phyloP scores from a whole-genome alignment of 2,888 invertebrate species.

The Aspidapion aeneum region DNA sequence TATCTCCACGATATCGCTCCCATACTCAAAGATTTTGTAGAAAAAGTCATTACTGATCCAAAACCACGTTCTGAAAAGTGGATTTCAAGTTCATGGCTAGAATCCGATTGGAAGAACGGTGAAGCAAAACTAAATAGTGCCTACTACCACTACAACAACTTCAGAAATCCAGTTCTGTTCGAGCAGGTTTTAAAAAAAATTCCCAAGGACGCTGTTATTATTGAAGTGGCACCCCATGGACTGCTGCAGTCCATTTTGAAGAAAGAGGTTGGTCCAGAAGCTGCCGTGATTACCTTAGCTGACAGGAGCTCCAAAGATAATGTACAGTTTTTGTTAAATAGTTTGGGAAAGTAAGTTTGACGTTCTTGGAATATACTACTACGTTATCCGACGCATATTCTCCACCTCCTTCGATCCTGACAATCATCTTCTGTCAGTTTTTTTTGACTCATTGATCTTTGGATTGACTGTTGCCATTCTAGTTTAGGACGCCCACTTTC shows the following conservation, averaged over 20 bases:
- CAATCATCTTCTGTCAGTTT: too few species aligned
- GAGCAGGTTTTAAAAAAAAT: slow-evolving; percentile 77
- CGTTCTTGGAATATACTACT: too few species aligned
- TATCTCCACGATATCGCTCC: slow-evolving; percentile 66
- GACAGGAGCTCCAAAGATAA: slow-evolving; percentile 63
- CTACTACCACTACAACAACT: slow-evolving; percentile 85
- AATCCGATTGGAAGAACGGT: slow-evolving; percentile 61
- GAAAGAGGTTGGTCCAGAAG: slow-evolving; percentile 61
- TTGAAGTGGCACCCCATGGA: slow-evolving; percentile 85
- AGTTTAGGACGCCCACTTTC: too few species aligned
- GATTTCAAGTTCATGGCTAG: slow-evolving; percentile 73
- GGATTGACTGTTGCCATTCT: too few species aligned
- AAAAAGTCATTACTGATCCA: slow-evolving; percentile 61
- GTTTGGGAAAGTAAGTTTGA: slow-evolving; percentile 35
- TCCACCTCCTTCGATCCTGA: too few species aligned
- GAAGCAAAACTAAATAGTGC: slow-evolving; percentile 65
- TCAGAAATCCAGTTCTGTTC: slow-evolving; percentile 64
- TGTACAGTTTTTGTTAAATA: slow-evolving; percentile 46
- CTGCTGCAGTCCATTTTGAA: slow-evolving; percentile 79
- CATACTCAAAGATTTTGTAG: slow-evolving; percentile 58
- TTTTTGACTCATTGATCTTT: too few species aligned
- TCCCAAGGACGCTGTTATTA: slow-evolving; percentile 71
- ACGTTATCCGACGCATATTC: too few species aligned
- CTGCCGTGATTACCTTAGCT: slow-evolving; percentile 66
- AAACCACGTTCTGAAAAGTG: slow-evolving; percentile 70